Conservation (phyloP, 2,113 vertebrate genomes). For the Pseudopodoces humilis region DNA sequence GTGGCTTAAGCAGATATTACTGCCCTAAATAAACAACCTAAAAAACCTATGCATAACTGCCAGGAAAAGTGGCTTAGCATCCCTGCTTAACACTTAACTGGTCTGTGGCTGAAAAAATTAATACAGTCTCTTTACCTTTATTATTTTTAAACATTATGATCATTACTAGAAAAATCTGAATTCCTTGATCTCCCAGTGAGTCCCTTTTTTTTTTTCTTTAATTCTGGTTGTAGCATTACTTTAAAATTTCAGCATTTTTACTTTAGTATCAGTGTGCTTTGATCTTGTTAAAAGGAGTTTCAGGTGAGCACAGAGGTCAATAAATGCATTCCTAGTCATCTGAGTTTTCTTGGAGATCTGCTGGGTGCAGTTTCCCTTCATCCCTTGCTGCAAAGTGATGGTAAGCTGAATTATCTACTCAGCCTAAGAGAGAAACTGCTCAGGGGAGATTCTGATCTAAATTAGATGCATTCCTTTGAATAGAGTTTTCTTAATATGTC, state of each 20-base stretch:
- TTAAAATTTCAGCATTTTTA: not conserved
- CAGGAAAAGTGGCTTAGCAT: not conserved
- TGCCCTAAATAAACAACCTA: not conserved
- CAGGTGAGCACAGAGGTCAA: not conserved
- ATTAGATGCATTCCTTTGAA: constrained; percentile 27
- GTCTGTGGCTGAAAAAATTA: not conserved
- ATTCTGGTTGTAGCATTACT: not conserved
- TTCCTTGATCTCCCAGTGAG: not conserved
- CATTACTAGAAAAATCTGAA: not conserved
- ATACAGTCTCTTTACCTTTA: not conserved
- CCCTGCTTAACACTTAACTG: not conserved
- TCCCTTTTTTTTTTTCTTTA: not conserved
- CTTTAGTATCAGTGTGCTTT: not conserved
- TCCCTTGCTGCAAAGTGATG: constrained; percentile 14
- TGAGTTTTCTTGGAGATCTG: not conserved
- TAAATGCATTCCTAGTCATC: not conserved
- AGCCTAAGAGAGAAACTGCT: not conserved
- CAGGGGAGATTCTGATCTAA: constrained; percentile 32
- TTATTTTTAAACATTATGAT: not conserved
- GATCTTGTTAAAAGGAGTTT: not conserved
- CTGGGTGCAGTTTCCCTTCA: constrained; percentile 1
- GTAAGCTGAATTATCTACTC: constrained; percentile 11
- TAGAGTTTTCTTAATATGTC: not conserved
- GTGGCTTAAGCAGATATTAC: not conserved
- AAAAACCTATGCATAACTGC: not conserved